Evolutionary conservation across 2,888 invertebrate genomes (phyloP), one percentile per base, ranked within the genome.

Genomic region (Tachina grossa): DNA sequence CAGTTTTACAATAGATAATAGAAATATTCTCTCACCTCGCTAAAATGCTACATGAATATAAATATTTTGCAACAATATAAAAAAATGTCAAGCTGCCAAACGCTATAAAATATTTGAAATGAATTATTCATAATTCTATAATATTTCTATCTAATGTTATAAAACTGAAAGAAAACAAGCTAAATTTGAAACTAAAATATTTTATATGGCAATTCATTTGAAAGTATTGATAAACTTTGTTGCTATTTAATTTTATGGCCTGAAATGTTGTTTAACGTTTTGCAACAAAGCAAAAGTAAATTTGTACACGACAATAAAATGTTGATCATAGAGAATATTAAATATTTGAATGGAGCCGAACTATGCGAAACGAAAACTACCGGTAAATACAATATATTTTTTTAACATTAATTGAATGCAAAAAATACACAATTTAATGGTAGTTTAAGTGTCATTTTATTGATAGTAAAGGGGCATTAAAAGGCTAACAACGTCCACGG

Each of bases 391-490:
- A 74, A 55, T 31, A 82, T 47, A 51, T 8, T 22, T 57, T 22
- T 22, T n/a, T 1, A 43, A 47, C 47, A 11, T 61, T 57, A 39
- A 79, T 61, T 43, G 41, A 81, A 66, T 31, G 77, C 55, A 68
- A 86, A 86, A 83, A 87, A 87, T 86, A 85, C 75, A 65, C 43
- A 31, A 47, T 81, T 90, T 89, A 90, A 90, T 90, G 90, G 88
- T 90, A 89, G 90, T 92, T 91, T 92, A 89, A 91, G 90, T 90
- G 90, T 87, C 83, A 89, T 88, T 91, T 91, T 91, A 92, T 92
- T 90, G 90, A 89, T 90, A 91, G 90, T 91, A 88, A 91, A 92
- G n/a, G 89, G 87, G 79, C 74, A 85, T 87, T 59, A 69, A 78
- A 61, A 45, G 9, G 57, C 19, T 22, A 41, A 57, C 31, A 47